Percentiles rank a stretch among this genome's conserved stretches.
These are phyloP conservation scores for Lucinisca nassula DNA, from an alignment of 2,888 invertebrate genomes.

Conservation along the genomic window DNA sequence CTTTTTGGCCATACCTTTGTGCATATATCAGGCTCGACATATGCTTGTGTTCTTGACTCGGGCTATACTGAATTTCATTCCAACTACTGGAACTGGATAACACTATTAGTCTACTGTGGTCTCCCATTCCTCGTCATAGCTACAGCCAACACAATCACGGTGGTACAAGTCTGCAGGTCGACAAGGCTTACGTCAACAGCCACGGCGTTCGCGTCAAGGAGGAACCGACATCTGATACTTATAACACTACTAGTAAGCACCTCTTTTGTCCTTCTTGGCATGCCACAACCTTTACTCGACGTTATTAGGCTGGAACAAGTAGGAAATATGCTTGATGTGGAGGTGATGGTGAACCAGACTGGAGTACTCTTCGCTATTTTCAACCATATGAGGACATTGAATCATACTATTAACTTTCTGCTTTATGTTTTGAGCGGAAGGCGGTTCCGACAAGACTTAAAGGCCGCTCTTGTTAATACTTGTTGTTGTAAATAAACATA, in stretches of 20 bases:
- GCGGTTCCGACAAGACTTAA: neutral
- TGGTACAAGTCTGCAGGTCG: neutral
- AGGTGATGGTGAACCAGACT: neutral
- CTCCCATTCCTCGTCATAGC: neutral
- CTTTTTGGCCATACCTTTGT: no score
- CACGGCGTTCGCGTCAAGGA: neutral
- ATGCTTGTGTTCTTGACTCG: neutral
- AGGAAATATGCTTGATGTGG: neutral
- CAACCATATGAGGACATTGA: neutral
- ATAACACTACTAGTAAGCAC: neutral
- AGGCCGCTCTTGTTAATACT: neutral
- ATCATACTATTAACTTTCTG: neutral
- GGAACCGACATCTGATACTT: neutral
- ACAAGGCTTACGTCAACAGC: neutral
- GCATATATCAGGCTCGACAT: neutral
- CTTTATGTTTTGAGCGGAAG: neutral
- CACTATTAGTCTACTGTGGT: neutral
- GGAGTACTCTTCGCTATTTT: neutral
- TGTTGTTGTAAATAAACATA: conserved; percentile 56
- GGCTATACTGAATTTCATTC: neutral
- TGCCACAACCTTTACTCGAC: neutral
- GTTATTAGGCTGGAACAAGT: neutral
- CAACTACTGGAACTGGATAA: neutral
- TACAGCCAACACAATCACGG: neutral
- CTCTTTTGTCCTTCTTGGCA: neutral